Evolutionary conservation across 2,888 invertebrate genomes (phyloP).

Genomic region (Bembecia ichneumoniformis): DNA sequence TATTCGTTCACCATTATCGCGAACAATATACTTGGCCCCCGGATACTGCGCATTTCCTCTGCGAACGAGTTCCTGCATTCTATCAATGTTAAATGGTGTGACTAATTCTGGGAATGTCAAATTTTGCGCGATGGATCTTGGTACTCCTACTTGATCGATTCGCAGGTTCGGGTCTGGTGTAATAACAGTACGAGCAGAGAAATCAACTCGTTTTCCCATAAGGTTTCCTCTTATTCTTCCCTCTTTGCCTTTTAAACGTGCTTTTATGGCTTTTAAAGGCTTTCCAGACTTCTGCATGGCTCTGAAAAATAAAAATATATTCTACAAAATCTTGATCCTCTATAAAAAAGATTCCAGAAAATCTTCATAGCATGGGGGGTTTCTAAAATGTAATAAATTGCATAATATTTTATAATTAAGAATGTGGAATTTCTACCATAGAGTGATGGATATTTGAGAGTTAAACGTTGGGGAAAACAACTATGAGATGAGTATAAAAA

Average conservation of each 20-base stretch:
- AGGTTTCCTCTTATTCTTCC: conserved; percentile 98
- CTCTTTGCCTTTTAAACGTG: conserved; percentile 97
- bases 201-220: conserved; percentile 99
- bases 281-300: conserved; percentile 99
- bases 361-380: too few relatives aligned
- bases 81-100: conserved; percentile 99
- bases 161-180: conserved; percentile 96
- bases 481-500: too few relatives aligned
- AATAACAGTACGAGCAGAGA: conserved; percentile 98
- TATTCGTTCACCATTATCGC: conserved; percentile 98
- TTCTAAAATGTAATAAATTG: too few relatives aligned
- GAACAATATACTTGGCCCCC: conserved; percentile 98
- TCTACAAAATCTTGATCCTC: too few relatives aligned
- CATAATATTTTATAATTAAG: too few relatives aligned
- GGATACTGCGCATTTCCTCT: conserved; percentile 99
- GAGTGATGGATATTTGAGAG: too few relatives aligned
- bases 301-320: conserved; percentile 45
- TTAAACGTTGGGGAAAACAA: too few relatives aligned
- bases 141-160: conserved; percentile 98
- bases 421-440: too few relatives aligned
- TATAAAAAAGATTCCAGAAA: too few relatives aligned
- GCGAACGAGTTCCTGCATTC: conserved; percentile 92
- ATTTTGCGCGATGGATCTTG: conserved; percentile 98
- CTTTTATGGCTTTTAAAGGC: conserved; percentile 97
- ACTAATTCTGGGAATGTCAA: conserved; percentile 99